These are phyloP conservation scores for Mylabris sibirica DNA, from an alignment of 2,888 invertebrate genomes.

Conservation along the genomic window DNA sequence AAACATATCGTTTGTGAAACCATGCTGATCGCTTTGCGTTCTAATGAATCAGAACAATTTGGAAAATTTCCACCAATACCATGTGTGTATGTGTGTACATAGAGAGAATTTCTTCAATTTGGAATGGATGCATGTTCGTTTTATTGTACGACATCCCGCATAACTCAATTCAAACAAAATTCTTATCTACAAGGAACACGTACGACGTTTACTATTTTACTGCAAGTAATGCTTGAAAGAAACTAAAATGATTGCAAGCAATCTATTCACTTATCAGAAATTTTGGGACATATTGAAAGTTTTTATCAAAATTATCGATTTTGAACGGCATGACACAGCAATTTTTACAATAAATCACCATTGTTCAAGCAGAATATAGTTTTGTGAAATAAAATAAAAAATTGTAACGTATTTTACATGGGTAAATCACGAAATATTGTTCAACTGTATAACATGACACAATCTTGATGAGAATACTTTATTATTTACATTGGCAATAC, in stretches of 20 bases:
- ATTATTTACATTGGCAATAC: not conserved
- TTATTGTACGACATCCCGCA: conserved; percentile 19
- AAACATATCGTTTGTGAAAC: not conserved
- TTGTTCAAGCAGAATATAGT: not conserved
- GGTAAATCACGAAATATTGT: not conserved
- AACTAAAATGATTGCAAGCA: conserved; percentile 19
- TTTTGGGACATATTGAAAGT: conserved; percentile 21
- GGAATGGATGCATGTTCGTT: conserved; percentile 9
- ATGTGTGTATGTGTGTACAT: not conserved
- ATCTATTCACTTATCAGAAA: conserved; percentile 19
- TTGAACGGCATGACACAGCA: not conserved
- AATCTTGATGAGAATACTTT: not conserved
- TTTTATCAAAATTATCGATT: not conserved
- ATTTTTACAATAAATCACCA: not conserved
- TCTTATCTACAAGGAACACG: conserved; percentile 21
- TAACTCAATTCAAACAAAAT: conserved; percentile 14
- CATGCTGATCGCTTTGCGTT: too few relatives aligned
- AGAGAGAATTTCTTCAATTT: not conserved
- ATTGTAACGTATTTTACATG: not conserved
- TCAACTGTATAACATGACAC: not conserved
- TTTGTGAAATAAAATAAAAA: not conserved
- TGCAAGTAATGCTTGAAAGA: conserved; percentile 17
- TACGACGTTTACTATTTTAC: conserved; percentile 22
- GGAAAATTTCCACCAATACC: not conserved
- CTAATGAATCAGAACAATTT: not conserved